A percentile compares a stretch with the other conserved stretches of the same genome.
These are phyloP conservation scores for Lacanobia oleracea DNA, from an alignment of 2,888 invertebrate species.

Conservation along the genomic window DNA sequence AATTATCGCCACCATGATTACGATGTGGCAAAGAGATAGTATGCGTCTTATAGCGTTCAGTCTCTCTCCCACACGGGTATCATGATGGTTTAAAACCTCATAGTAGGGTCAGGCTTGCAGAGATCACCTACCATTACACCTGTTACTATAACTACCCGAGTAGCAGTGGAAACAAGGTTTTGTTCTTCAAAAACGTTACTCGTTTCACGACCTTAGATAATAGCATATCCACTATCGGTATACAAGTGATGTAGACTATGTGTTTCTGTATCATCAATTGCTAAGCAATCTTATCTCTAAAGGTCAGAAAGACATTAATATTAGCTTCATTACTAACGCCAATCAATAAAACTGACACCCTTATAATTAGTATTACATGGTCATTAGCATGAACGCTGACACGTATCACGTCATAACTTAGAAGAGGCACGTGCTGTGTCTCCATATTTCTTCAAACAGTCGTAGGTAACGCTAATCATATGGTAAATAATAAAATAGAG, in stretches of 20 bases:
- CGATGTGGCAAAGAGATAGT: too few species aligned
- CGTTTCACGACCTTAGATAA: not conserved
- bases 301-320: conserved; percentile 47
- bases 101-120: too few species aligned
- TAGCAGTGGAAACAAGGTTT: too few species aligned
- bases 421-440: conserved; percentile 13
- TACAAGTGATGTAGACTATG: not conserved
- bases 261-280: conserved; percentile 14
- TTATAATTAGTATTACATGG: conserved; percentile 28
- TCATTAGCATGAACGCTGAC: conserved; percentile 8
- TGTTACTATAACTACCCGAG: too few species aligned
- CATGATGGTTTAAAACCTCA: too few species aligned
- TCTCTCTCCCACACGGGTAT: too few species aligned
- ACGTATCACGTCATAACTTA: not conserved
- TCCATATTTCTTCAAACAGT: not conserved
- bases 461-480: conserved; percentile 4
- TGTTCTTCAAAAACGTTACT: not conserved
- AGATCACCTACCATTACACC: too few species aligned
- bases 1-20: too few species aligned
- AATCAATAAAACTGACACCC: conserved; percentile 38
- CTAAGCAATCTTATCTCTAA: conserved; percentile 24
- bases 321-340: conserved; percentile 23
- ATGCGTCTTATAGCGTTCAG: too few species aligned
- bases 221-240: not conserved
- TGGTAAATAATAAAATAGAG: conserved; percentile 1